phyloP scores from a whole-genome alignment of 2,888 invertebrate species.

The Cephonodes hylas region DNA sequence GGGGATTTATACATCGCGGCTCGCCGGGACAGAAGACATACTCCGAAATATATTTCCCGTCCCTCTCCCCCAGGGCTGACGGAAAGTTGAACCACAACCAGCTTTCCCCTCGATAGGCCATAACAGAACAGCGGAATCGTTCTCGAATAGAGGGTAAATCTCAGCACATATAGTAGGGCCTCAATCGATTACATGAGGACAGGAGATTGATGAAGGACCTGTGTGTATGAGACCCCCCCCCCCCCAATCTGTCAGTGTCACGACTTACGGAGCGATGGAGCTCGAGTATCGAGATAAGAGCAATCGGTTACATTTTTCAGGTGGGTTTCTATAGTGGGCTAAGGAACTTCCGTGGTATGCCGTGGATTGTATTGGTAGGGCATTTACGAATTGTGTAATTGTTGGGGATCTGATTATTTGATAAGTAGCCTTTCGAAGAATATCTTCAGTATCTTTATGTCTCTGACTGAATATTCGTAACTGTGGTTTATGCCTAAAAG shows the following conservation, averaged over 20 bases:
- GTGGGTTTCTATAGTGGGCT: neutral
- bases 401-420: no score
- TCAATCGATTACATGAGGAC: slow-evolving; percentile 36
- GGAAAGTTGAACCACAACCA: no score
- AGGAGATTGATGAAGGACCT: slow-evolving; percentile 41
- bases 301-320: neutral
- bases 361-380: neutral
- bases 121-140: no score
- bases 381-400: neutral
- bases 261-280: no score
- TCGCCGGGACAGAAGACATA: no score
- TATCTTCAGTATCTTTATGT: no score
- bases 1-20: no score
- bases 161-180: slow-evolving; percentile 8
- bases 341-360: neutral
- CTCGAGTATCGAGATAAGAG: neutral
- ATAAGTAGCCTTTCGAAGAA: no score
- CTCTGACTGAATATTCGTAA: no score
- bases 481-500: no score
- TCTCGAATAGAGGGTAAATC: neutral
- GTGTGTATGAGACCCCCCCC: slow-evolving; percentile 24
- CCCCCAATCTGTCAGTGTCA: slow-evolving; percentile 40
- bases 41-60: no score
- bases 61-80: no score
- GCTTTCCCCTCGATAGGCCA: neutral